phyloP scores from a whole-genome alignment of 1,140 invertebrate genomes.

The Samia ricini region DNA sequence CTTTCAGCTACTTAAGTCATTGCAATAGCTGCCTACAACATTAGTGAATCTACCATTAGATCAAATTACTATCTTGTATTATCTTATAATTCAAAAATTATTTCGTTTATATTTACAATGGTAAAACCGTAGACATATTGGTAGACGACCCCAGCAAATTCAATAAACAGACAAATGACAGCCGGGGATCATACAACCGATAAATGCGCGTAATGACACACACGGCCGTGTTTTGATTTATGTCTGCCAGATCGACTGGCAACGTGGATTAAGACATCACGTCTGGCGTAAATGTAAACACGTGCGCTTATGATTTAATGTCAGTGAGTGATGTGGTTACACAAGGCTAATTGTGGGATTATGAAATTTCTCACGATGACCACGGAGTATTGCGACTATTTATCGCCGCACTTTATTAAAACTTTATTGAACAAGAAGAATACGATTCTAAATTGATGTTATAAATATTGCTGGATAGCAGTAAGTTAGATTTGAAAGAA shows the following conservation, averaged over 20 bases:
- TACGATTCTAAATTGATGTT: too few species aligned
- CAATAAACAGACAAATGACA: neutral
- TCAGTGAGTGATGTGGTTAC: neutral
- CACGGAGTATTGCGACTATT: neutral
- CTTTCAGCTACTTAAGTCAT: too few species aligned
- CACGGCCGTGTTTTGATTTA: constrained; percentile 7
- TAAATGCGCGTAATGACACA: constrained; percentile 4
- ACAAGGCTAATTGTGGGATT: neutral
- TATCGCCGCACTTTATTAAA: neutral
- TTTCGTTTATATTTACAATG: too few species aligned
- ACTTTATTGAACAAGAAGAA: neutral
- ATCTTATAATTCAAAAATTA: too few species aligned
- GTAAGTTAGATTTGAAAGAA: too few species aligned
- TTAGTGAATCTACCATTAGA: too few species aligned
- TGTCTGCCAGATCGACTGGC: neutral
- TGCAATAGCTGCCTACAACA: too few species aligned
- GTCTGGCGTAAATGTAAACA: constrained; percentile 2
- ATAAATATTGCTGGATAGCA: too few species aligned
- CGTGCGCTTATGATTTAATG: constrained; percentile 1
- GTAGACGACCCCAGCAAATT: neutral
- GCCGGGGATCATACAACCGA: neutral
- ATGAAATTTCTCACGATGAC: neutral
- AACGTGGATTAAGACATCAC: neutral
- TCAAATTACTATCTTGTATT: too few species aligned
- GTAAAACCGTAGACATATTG: neutral